Conservation (phyloP, 2,113 vertebrate genomes). For the Callionymus lyra region DNA sequence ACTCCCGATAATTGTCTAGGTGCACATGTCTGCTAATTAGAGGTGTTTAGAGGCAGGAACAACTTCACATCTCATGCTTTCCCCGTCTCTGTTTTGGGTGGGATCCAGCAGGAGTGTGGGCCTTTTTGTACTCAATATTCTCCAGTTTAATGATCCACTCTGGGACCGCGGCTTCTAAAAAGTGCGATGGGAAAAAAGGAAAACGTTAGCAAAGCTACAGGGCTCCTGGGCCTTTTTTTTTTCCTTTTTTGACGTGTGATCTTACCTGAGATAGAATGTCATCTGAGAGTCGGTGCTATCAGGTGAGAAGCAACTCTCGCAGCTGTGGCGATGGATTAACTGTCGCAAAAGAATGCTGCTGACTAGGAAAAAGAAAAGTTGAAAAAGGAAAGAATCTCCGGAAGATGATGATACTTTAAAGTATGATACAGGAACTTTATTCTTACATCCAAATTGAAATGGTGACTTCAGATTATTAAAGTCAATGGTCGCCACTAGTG, state of each 20-base stretch:
- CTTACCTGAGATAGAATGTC: conserved; percentile 31
- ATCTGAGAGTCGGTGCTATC: conserved; percentile 31
- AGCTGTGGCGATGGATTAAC: conserved; percentile 38
- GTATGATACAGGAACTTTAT: too few relatives aligned
- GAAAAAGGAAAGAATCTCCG: background rate
- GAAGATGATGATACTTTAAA: too few relatives aligned
- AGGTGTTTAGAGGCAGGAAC: conserved; percentile 39
- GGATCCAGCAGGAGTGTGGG: conserved; percentile 27
- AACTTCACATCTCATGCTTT: conserved; percentile 29
- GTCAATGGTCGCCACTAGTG: too few relatives aligned
- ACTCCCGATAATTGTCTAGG: conserved; percentile 3
- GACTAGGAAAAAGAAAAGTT: conserved; percentile 1
- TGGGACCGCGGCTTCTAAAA: conserved; percentile 42
- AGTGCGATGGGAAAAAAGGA: conserved; percentile 13
- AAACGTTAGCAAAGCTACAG: conserved; percentile 32
- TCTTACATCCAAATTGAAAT: too few relatives aligned
- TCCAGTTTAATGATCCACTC: conserved; percentile 59
- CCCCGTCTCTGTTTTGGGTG: conserved; percentile 34
- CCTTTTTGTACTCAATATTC: conserved; percentile 34
- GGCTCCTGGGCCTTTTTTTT: conserved; percentile 47
- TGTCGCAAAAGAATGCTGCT: conserved; percentile 9
- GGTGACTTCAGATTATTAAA: too few relatives aligned
- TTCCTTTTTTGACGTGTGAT: conserved; percentile 32
- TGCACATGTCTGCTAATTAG: conserved; percentile 46
- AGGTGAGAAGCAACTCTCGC: conserved; percentile 33